These are phyloP conservation scores for Falcunculus frontatus DNA, from an alignment of 2,113 vertebrate species.

Conservation along the genomic window DNA sequence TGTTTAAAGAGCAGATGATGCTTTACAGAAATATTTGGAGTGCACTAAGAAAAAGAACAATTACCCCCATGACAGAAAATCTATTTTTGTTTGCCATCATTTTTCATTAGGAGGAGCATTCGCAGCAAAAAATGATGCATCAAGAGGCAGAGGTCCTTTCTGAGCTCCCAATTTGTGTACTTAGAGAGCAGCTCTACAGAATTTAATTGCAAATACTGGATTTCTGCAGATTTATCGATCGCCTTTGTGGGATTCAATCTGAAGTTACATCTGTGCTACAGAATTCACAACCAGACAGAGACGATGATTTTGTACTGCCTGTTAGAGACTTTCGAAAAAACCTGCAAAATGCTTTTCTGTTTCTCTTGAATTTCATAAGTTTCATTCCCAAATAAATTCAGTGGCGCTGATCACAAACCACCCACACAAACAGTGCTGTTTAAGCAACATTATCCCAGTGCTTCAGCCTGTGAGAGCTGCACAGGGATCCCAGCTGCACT, in stretches of 20 bases:
- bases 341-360: background rate
- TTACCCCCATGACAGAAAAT: slow-evolving; percentile 26
- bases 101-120: background rate
- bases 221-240: background rate
- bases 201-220: background rate
- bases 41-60: background rate
- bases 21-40: background rate
- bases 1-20: slow-evolving; percentile 37
- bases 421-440: background rate
- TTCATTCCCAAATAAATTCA: fast-evolving
- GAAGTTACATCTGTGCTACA: background rate
- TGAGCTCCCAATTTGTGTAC: background rate
- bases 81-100: background rate
- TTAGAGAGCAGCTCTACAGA: background rate
- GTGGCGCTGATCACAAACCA: background rate
- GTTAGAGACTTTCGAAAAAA: background rate
- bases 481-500: background rate
- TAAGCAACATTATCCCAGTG: fast-evolving
- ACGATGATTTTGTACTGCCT: background rate
- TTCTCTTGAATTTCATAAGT: background rate
- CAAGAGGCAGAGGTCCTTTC: background rate
- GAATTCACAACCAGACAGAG: background rate
- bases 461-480: fast-evolving
- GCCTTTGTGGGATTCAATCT: background rate
- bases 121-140: background rate